Evolutionary conservation across 2,113 vertebrate genomes (phyloP).

Genomic region (Poecilia latipinna): DNA sequence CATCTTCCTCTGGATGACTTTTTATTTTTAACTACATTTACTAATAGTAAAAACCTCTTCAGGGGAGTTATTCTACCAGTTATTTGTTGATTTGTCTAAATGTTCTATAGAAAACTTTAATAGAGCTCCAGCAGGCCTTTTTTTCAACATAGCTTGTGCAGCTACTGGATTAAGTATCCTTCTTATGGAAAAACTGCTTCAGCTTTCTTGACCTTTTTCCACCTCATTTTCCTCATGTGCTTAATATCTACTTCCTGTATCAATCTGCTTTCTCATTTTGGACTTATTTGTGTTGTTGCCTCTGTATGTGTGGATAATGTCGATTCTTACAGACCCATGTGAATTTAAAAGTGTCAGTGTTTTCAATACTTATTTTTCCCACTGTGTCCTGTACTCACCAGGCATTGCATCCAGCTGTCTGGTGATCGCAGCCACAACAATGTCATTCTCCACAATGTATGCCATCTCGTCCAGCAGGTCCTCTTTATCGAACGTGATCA

Average conservation of each 20-base stretch:
- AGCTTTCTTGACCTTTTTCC: too few relatives aligned
- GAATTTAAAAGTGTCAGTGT: not conserved
- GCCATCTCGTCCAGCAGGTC: conserved; percentile 92
- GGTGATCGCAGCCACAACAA: conserved; percentile 90
- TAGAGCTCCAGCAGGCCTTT: not conserved
- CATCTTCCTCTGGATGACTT: not conserved
- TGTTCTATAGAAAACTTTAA: not conserved
- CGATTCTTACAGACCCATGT: not conserved
- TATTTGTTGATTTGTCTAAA: not conserved
- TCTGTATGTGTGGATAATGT: not conserved
- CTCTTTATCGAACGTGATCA: conserved; percentile 96
- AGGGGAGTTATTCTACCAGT: not conserved
- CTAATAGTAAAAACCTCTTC: not conserved
- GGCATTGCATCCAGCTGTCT: conserved; percentile 88
- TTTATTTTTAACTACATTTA: not conserved
- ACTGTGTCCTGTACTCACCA: conserved; percentile 77
- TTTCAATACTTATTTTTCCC: not conserved
- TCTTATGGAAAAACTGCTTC: not conserved
- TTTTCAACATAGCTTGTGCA: not conserved
- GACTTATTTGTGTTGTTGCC: not conserved
- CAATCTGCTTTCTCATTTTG: not conserved
- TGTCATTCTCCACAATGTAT: conserved; percentile 94
- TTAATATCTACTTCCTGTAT: not conserved
- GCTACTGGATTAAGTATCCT: not conserved
- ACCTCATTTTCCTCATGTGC: not conserved